Conservation (phyloP, 2,113 vertebrate species). For the Solenodon paradoxus region DNA sequence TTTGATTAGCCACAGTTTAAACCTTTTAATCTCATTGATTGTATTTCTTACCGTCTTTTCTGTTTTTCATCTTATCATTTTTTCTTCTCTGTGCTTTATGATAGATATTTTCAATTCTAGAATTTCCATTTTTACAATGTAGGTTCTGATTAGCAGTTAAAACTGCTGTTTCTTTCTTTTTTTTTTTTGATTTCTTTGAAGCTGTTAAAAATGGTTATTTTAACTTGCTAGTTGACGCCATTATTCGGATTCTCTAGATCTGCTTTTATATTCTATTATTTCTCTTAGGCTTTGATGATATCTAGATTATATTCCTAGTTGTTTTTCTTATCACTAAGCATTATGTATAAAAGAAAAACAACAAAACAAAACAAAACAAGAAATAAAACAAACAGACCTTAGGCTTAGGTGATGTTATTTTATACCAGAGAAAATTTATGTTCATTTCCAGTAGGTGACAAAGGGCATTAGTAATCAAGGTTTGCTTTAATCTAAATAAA, state of each 20-base stretch:
- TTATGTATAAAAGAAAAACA: no score
- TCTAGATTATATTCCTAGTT: not conserved
- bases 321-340: no score
- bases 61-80: not conserved
- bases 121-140: not conserved
- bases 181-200: not conserved
- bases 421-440: not conserved
- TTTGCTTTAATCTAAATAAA: not conserved
- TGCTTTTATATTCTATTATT: slow-evolving; percentile 29
- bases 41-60: not conserved
- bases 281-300: slow-evolving; percentile 20
- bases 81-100: not conserved
- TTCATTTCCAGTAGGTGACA: not conserved
- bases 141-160: not conserved
- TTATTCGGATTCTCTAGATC: not conserved
- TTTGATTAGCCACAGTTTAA: not conserved
- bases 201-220: not conserved
- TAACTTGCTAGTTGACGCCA: not conserved
- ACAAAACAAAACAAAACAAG: no score
- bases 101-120: not conserved
- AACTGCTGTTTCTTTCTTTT: not conserved
- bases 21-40: not conserved
- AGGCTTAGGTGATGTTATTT: not conserved
- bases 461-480: not conserved
- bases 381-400: not conserved